Percentiles rank a stretch among this genome's conserved stretches.
phyloP scores from a whole-genome alignment of 2,888 invertebrate species.

The Icerya purchasi region DNA sequence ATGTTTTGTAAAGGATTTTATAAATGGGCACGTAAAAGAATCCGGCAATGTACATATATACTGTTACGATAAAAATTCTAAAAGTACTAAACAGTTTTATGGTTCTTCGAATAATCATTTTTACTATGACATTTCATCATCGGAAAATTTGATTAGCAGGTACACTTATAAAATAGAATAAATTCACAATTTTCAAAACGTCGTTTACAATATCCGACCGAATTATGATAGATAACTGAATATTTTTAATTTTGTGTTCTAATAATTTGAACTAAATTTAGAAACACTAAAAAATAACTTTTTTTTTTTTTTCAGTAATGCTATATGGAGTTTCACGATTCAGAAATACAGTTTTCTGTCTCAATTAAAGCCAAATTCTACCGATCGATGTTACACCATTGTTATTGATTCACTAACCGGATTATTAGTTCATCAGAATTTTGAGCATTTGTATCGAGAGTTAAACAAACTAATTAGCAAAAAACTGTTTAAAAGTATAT shows the following conservation, averaged over 20 bases:
- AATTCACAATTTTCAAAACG: too few species aligned
- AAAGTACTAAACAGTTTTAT: background rate
- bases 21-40: background rate
- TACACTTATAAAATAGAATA: too few species aligned
- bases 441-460: constrained; percentile 4
- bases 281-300: too few species aligned
- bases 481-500: background rate
- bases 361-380: background rate
- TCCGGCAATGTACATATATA: background rate
- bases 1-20: background rate
- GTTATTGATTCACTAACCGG: constrained; percentile 14
- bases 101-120: background rate
- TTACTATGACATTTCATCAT: too few species aligned
- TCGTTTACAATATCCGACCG: too few species aligned
- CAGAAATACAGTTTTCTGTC: background rate
- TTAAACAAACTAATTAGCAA: constrained; percentile 1
- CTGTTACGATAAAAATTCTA: background rate
- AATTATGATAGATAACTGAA: too few species aligned
- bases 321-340: background rate
- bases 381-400: background rate
- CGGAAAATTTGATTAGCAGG: too few species aligned
- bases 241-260: too few species aligned
- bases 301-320: background rate
- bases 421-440: constrained; percentile 9
- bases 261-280: too few species aligned